Evolutionary conservation across 2,113 vertebrate species (phyloP), one percentile per base, ranked within the genome.

Genomic region (Bubalus kerabau): DNA sequence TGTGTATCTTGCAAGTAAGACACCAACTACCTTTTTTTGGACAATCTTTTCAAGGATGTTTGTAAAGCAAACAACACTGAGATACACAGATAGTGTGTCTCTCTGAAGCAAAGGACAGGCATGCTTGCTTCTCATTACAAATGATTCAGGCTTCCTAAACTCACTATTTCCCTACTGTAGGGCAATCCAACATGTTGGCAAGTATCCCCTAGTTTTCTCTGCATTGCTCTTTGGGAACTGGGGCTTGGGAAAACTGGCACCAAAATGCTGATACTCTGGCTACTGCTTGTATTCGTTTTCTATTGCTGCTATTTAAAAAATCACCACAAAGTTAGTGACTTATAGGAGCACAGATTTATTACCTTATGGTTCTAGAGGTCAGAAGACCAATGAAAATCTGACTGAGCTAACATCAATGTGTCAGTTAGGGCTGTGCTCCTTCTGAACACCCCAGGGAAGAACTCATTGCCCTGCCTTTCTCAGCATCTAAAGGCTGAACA

Each of bases 51-150:
- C 90, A 92, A 86, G 76, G 60, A 28, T 96, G 43, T 92, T 86
- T 91, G 28, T 78, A 78, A 76, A 90, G 23, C 19, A 91, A 83
- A 76, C 0, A 6, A 86, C 43, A 67, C 87, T 97, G 40, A 8
- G 50, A 76, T 81, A 83, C 30, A 89, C 80, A 80, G 36, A 48
- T 30, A 82, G 24, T 40, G 19, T 81, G 50, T 87, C 40, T 52
- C 76, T 82, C 46, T 46, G 43, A 12, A 88, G 32, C 30, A 57
- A 95, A 96, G 2, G 6, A 57, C 46, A 87, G 36, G 11, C 11
- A 26, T 67, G 12, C 32, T 92, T 92, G 6, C 50, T 97, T 97
- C n/a, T 91, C 83, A 54, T 95, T 76, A 88, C 28, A 90, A 84
- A 92, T 83, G 80, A 86, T 19, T 91, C 36, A 93, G n/a, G 43